phyloP scores from a whole-genome alignment of 2,113 vertebrate genomes.

The Lipophrys pholis region DNA sequence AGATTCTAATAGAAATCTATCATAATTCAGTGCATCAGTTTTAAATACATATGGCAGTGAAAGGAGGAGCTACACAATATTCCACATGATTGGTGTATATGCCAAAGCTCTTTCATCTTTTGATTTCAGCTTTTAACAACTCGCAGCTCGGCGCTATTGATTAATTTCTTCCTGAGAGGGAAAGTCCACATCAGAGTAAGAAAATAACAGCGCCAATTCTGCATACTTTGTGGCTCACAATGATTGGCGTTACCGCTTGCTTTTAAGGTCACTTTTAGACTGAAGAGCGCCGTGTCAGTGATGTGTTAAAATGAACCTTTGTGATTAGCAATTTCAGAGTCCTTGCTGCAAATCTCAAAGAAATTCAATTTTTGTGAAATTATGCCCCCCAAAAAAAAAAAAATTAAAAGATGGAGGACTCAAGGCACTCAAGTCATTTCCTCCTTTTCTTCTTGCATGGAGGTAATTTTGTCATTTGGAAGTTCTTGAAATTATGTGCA shows the following conservation, averaged over 20 bases:
- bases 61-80: too few relatives aligned
- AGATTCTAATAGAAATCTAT: too few relatives aligned
- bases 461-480: slow-evolving; percentile 27
- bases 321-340: slow-evolving; percentile 47
- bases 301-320: slow-evolving; percentile 27
- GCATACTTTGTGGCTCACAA: too few relatives aligned
- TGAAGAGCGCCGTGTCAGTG: neutral
- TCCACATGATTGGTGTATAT: too few relatives aligned
- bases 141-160: too few relatives aligned
- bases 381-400: slow-evolving; percentile 22
- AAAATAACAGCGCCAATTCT: too few relatives aligned
- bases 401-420: neutral
- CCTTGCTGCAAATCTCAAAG: slow-evolving; percentile 41
- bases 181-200: too few relatives aligned
- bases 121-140: too few relatives aligned
- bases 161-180: too few relatives aligned
- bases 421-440: slow-evolving; percentile 43
- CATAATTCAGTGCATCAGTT: too few relatives aligned
- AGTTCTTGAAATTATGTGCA: slow-evolving; percentile 18
- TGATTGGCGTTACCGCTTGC: slow-evolving; percentile 36
- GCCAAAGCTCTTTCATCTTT: too few relatives aligned
- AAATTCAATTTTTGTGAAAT: slow-evolving; percentile 39
- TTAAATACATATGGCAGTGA: too few relatives aligned
- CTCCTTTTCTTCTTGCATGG: slow-evolving; percentile 5
- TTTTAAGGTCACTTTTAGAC: slow-evolving; percentile 29